These are phyloP conservation scores for Pao palembangensis DNA, from an alignment of 2,113 vertebrate species.

Conservation along the genomic window DNA sequence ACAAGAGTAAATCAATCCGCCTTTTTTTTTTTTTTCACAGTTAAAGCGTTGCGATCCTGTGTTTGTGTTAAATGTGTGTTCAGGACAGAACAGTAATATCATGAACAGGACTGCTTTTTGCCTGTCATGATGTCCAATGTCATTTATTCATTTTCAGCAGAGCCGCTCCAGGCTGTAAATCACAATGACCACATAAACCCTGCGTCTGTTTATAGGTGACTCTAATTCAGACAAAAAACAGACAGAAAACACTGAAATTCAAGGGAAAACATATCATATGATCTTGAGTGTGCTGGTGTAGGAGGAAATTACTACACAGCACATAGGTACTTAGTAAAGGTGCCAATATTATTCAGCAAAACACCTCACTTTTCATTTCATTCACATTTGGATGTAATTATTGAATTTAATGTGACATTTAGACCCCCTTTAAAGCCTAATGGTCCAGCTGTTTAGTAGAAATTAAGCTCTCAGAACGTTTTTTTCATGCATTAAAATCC, in stretches of 20 bases:
- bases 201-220: slow-evolving; percentile 18
- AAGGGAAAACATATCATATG: too few relatives aligned
- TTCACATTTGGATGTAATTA: neutral
- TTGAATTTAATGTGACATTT: neutral
- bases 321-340: neutral
- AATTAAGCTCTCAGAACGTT: neutral
- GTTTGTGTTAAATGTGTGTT: too few relatives aligned
- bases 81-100: too few relatives aligned
- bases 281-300: too few relatives aligned
- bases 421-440: neutral
- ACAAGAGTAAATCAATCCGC: slow-evolving; percentile 19
- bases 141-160: slow-evolving; percentile 4
- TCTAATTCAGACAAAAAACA: neutral
- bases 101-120: neutral
- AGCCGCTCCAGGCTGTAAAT: slow-evolving; percentile 10
- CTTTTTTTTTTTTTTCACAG: slow-evolving; percentile 2
- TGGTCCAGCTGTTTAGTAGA: neutral
- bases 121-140: neutral
- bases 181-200: slow-evolving; percentile 1
- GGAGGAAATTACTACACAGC: neutral
- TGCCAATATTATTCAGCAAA: neutral
- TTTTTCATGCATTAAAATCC: neutral
- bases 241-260: neutral
- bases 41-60: too few relatives aligned
- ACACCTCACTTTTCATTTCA: neutral